Conservation (phyloP, 1,140 invertebrate genomes). For the Dendroctonus ponderosae region DNA sequence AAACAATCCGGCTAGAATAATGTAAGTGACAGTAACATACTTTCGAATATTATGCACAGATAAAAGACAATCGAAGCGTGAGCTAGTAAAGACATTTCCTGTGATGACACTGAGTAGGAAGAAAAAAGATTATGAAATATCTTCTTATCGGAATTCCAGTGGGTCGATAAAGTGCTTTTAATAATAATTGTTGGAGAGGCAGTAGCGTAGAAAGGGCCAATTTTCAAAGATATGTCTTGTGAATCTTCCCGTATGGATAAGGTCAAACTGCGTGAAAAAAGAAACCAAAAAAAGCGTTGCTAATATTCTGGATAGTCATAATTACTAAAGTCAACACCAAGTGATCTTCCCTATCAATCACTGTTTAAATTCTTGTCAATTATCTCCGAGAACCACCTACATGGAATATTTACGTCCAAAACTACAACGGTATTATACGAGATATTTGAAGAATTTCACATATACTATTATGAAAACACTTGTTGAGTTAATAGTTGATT, state of each 20-base stretch:
- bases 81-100: slow-evolving; percentile 26
- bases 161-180: slow-evolving; percentile 24
- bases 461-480: too few relatives aligned
- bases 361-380: too few relatives aligned
- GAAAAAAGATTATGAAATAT: slow-evolving; percentile 33
- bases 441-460: too few relatives aligned
- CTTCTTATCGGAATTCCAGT: slow-evolving; percentile 25
- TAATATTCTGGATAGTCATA: not conserved
- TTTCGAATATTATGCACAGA: slow-evolving; percentile 18
- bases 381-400: too few relatives aligned
- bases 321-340: too few relatives aligned
- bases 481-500: too few relatives aligned
- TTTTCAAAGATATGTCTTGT: not conserved
- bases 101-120: slow-evolving; percentile 34
- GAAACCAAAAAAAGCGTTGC: not conserved
- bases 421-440: too few relatives aligned
- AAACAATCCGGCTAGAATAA: slow-evolving; percentile 1
- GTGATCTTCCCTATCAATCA: too few relatives aligned
- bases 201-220: slow-evolving; percentile 4
- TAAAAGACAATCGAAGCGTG: slow-evolving; percentile 20
- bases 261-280: not conserved
- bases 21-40: slow-evolving; percentile 16
- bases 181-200: slow-evolving; percentile 7
- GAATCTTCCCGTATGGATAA: not conserved
- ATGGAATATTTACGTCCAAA: too few relatives aligned